Evolutionary conservation across 2,888 invertebrate genomes (phyloP), one percentile per base, ranked within the genome.

Genomic region (Hetaerina titia): DNA sequence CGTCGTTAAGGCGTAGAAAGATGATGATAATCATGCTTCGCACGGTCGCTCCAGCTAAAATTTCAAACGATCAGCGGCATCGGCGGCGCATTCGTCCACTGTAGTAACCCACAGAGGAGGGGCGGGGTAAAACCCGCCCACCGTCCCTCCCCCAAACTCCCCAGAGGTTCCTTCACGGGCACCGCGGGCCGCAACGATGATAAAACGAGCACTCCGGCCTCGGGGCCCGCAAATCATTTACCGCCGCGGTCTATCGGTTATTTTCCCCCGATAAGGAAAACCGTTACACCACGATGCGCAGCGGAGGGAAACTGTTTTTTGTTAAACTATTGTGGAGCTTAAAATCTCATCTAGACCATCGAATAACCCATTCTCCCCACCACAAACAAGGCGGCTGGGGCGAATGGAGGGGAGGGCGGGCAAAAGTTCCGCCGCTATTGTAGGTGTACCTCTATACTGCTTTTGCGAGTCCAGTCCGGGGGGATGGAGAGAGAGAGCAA

Each of bases 241-340:
- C 81, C 81, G 81, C 81, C 81, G 81, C 31, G 81, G 81, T 81
- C 11, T 81, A 81, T 81, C 81, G 81, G 81, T 81, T 81, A 81
- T 81, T 81, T 81, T 81, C 81, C 15, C 81, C 81, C 81, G 81
- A 81, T 81, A 81, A 81, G 81, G 81, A 31, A 81, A 81, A 81
- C 81, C 81, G 81, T 81, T 81, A 81, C 81, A 15, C 31, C 81
- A 31, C 81, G 81, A 81, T 31, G 31, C 81, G 11, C 81, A n/a
- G 13, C 81, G n/a, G 69, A 69, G 15, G 81, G 25, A 81, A 81
- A 31, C 81, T 81, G 81, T 81, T 81, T 81, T 81, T 31, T 81
- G 81, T 31, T 9, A 7, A 81, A 81, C 81, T 81, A 81, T 81
- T 81, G 81, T 81, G 81, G 81, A 81, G 81, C 31, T 81, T 81